A percentile compares a stretch with the other conserved stretches of the same genome.
These are phyloP conservation scores for Cochlearius cochlearius DNA, from an alignment of 2,113 vertebrate species.

Conservation along the genomic window DNA sequence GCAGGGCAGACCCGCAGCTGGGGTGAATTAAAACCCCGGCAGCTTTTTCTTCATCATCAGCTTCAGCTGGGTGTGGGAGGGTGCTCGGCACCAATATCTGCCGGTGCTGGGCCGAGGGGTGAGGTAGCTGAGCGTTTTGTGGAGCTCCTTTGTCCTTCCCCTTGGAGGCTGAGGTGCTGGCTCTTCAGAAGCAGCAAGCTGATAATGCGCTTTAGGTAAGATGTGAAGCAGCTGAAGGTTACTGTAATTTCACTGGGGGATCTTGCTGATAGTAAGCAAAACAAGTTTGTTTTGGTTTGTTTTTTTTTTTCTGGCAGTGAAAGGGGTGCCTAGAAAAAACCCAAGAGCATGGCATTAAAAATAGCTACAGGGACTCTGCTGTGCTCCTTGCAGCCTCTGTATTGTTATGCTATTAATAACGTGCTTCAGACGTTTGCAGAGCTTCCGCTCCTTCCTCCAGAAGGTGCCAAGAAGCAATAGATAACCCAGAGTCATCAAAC, in stretches of 20 bases:
- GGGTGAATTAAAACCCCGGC: accelerated
- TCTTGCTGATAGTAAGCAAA: neutral
- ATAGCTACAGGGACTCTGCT: neutral
- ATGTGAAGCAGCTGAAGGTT: neutral
- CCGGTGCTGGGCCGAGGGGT: accelerated
- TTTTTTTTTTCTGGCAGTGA: neutral
- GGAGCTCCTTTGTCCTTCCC: accelerated
- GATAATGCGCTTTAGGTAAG: neutral
- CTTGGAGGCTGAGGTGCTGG: neutral
- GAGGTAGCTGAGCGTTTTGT: accelerated
- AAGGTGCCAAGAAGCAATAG: neutral
- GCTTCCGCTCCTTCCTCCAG: neutral
- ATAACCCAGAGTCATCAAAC: neutral
- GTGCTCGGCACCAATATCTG: accelerated
- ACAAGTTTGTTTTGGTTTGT: neutral
- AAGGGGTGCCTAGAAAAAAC: neutral
- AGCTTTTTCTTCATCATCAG: neutral
- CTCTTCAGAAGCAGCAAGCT: neutral
- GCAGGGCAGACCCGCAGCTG: neutral
- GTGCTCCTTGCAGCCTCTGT: neutral
- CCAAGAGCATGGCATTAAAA: neutral
- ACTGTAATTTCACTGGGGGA: neutral
- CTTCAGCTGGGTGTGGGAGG: neutral
- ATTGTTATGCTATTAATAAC: neutral
- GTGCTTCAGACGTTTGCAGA: neutral